These are phyloP conservation scores for Equus przewalskii DNA, from an alignment of 2,113 vertebrate species.

Conservation along the genomic window DNA sequence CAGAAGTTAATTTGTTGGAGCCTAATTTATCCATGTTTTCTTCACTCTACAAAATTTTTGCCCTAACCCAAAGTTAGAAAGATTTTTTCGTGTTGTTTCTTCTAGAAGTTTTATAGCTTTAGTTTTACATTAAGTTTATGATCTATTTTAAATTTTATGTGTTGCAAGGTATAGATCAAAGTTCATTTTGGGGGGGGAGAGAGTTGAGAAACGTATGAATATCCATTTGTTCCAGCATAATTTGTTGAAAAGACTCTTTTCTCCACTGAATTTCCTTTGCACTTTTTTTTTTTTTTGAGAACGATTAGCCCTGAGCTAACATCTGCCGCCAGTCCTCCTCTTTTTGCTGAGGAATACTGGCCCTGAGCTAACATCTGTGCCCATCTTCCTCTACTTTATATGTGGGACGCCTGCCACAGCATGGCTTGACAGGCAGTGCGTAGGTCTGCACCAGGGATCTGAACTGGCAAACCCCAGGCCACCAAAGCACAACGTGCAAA, in stretches of 20 bases:
- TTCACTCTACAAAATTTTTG: neutral
- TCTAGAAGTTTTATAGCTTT: conserved; percentile 22
- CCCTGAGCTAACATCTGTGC: too few species aligned
- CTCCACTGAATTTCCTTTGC: conserved; percentile 8
- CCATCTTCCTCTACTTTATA: too few species aligned
- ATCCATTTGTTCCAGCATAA: neutral
- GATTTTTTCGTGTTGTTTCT: neutral
- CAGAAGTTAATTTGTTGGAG: neutral
- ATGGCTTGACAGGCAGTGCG: too few species aligned
- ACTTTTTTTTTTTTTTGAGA: neutral
- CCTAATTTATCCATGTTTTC: neutral
- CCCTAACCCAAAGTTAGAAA: neutral
- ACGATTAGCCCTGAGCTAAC: too few species aligned
- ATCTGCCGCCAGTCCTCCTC: too few species aligned
- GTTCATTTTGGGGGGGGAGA: neutral
- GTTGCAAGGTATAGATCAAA: neutral
- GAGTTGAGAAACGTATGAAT: neutral
- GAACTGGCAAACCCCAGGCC: too few species aligned
- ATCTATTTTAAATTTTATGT: neutral
- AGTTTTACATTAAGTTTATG: neutral
- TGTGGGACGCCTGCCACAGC: too few species aligned
- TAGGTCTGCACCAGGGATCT: too few species aligned
- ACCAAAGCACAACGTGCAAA: too few species aligned
- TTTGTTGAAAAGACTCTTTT: conserved; percentile 16
- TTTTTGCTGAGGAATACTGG: too few species aligned